Evolutionary conservation across 2,888 invertebrate species (phyloP), one percentile per base, ranked within the genome.

Genomic region (Ormyrus pomaceus): DNA sequence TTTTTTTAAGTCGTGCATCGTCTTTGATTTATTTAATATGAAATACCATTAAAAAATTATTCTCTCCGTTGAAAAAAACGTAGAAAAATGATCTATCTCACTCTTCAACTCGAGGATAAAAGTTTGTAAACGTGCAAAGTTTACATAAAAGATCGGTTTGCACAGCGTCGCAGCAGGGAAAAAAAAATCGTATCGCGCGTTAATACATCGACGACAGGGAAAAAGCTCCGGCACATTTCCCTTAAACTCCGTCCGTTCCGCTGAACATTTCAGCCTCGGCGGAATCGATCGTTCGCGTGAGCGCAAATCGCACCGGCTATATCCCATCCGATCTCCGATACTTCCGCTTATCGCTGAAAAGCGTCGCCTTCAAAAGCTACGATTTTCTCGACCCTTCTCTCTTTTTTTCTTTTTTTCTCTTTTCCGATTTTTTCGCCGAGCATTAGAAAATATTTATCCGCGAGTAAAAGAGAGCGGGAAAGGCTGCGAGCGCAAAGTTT

Each of bases 291-390:
- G 50, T 34, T 61, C 59, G 9, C 48, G 53, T 7, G n/a, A 62
- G 61, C 19, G 62, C 62, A 53, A 72, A 72, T 53, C 53, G 62
- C 61, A n/a, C 53, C n/a, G 45, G 46, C 10, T n/a, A 58, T n/a
- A 70, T 59, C 13, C 13, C 45, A 46, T 10, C 45, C 61, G 51
- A 62, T 53, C 65, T 65, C 62, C 45, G 50, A 53, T 72, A 62
- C 45, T 51, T 51, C 8, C 13, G 53, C n/a, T 62, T 13, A 62
- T 62, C 45, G 19, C 62, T 61, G 62, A 62, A 62, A 71, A 72
- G 50, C 4, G n/a, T 45, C 48, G 58, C 6, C 9, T 10, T 19
- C 70, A 59, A 13, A 34, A 34, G 2, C 11, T 11, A 59, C 70
- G 34, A 58, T 50, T 70, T 34, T 34, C 34, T 34, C 34, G 34